phyloP scores from a whole-genome alignment of 2,888 invertebrate species.

The Sceliomorpha sp. region DNA sequence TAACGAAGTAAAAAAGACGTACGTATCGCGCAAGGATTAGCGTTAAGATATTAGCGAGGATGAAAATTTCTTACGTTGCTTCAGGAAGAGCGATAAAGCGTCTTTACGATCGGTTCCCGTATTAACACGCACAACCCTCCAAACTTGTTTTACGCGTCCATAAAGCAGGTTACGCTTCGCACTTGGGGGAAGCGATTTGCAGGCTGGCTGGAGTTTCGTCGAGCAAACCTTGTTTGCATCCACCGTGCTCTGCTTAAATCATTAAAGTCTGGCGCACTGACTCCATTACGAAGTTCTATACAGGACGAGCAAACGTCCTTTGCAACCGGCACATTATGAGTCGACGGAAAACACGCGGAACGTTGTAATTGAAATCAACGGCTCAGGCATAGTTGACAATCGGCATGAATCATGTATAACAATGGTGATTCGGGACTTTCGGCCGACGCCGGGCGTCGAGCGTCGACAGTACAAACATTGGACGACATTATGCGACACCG shows the following conservation, averaged over 20 bases:
- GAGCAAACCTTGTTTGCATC: constrained; percentile 44
- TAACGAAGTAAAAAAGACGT: too few relatives aligned
- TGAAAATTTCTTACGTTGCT: constrained; percentile 39
- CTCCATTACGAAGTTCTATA: constrained; percentile 37
- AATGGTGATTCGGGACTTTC: too few relatives aligned
- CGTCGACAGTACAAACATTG: constrained; percentile 4
- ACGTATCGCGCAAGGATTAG: too few relatives aligned
- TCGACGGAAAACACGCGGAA: constrained; percentile 36
- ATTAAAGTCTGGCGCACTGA: constrained; percentile 37
- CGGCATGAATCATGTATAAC: constrained; percentile 36
- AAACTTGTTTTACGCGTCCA: constrained; percentile 48
- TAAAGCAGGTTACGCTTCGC: constrained; percentile 41
- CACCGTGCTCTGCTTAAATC: constrained; percentile 36
- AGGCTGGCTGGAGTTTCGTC: constrained; percentile 16
- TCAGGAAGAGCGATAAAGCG: constrained; percentile 36
- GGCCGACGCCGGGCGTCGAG: not conserved
- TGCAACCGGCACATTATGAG: constrained; percentile 37
- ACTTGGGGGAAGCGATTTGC: constrained; percentile 33
- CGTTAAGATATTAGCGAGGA: constrained; percentile 8
- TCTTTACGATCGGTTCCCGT: constrained; percentile 40
- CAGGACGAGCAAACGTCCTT: constrained; percentile 32
- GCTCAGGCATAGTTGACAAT: constrained; percentile 32
- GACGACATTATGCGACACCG: constrained; percentile 27
- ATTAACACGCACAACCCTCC: constrained; percentile 31
- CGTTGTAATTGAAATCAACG: constrained; percentile 50